phyloP scores from a whole-genome alignment of 2,113 vertebrate species.

The Smithornis capensis region DNA sequence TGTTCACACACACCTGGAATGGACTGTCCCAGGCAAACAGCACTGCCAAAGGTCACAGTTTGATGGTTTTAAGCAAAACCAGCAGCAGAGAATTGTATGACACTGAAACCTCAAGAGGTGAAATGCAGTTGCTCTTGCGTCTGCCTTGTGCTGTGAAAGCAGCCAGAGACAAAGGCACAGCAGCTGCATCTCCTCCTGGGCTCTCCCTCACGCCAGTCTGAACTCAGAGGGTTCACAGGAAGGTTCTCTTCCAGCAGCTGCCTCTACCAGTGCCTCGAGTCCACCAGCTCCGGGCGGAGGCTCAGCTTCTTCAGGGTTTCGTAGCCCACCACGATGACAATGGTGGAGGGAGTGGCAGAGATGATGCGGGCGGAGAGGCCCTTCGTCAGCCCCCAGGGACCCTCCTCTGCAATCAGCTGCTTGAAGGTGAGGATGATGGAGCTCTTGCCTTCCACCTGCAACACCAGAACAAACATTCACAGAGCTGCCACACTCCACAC shows the following conservation, averaged over 20 bases:
- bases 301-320: constrained; percentile 97
- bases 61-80: not conserved
- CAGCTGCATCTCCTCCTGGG: not conserved
- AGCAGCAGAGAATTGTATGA: not conserved
- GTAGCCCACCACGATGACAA: constrained; percentile 94
- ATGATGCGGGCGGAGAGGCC: constrained; percentile 94
- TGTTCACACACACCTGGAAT: not conserved
- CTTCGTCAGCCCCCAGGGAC: constrained; percentile 88
- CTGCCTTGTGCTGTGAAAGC: not conserved
- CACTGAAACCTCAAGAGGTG: not conserved
- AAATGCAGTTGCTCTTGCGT: not conserved
- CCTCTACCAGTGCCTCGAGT: constrained; percentile 89
- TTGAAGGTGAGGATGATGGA: constrained; percentile 90
- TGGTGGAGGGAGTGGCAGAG: constrained; percentile 88
- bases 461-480: not conserved
- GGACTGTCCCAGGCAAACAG: not conserved
- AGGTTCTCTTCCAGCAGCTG: not conserved
- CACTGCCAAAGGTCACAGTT: not conserved
- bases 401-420: constrained; percentile 91
- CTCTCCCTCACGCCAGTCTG: not conserved
- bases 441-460: constrained; percentile 90
- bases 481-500: not conserved
- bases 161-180: not conserved
- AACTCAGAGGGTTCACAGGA: not conserved
- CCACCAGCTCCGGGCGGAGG: constrained; percentile 87